Evolutionary conservation across 2,888 invertebrate genomes (phyloP), one percentile per base, ranked within the genome.

Genomic region (Anticlea derivata): DNA sequence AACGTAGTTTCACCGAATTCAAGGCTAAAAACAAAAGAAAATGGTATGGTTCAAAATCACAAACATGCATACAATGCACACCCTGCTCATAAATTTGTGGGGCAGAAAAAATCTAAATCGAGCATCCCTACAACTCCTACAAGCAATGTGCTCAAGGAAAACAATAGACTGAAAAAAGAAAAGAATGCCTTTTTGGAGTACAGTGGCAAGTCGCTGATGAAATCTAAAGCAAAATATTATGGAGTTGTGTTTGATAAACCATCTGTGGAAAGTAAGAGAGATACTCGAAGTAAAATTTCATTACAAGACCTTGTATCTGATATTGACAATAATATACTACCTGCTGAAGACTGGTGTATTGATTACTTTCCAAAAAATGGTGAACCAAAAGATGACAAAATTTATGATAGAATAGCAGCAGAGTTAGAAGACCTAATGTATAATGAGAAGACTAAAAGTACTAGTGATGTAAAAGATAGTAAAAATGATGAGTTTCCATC

Each of bases 371-470:
- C 91, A 8, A 83, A 81, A 64, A 77, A 66, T 52, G 80, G 83
- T 43, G 86, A 86, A 68, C 81, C 80, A 0, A 86, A 83, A 58
- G 80, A 87, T 70, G 90, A 90, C 62, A 86, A 88, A 75, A 86
- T 90, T 2, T 91, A 90, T 80, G 90, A 91, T 56, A 73, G 88
- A 44, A 91, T 91, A 68, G 91, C 90, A 34, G 91, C 91, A 5
- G 90, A 91, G 66, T 65, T 91, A 27, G 91, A 91, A 71, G 88
- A 87, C 60, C 73, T 91, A 44, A 90, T 91, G 91, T 83, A 79
- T 50, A 88, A 77, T 74, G 84, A 86, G 43, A 86, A 84, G 63
- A 70, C 80, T 37, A 63, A 66, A 38, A 54, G 50, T 13, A 78
- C 73, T 31, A 45, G 61, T 40, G 77, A 75, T n/a, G 73, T 59